These are phyloP conservation scores for Actinia tenebrosa DNA, from an alignment of 64 coral and sea anemone species.

Conservation along the genomic window DNA sequence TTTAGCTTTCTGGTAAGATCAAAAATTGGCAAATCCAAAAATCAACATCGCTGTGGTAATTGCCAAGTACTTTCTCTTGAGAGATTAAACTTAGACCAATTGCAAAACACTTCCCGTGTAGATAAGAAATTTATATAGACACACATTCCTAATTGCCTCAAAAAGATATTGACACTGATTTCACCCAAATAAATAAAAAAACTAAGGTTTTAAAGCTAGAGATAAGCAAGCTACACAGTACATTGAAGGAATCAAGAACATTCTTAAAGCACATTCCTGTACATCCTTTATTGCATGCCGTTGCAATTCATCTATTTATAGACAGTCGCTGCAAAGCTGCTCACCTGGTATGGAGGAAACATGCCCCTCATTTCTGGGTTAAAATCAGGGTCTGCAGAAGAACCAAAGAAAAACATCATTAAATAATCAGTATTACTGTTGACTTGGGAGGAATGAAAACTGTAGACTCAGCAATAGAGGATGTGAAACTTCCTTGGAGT, in stretches of 20 bases:
- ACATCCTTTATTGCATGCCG: neutral
- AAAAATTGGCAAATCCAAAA: too few relatives aligned
- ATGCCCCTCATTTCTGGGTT: constrained; percentile 6
- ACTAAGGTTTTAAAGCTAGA: neutral
- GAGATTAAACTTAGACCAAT: neutral
- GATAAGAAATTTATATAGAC: neutral
- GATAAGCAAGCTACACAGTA: neutral
- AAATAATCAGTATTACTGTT: neutral
- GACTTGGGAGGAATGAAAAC: neutral
- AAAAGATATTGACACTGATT: neutral
- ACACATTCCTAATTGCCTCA: neutral
- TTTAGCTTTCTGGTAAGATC: too few relatives aligned
- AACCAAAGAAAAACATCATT: neutral
- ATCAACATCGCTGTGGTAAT: too few relatives aligned
- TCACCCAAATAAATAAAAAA: neutral
- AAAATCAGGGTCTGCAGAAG: neutral
- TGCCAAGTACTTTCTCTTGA: neutral
- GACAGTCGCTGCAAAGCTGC: neutral
- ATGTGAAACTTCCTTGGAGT: neutral
- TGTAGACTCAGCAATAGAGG: neutral
- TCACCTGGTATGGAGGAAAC: neutral
- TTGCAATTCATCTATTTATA: constrained; percentile 5
- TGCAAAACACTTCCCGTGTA: too few relatives aligned
- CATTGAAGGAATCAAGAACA: neutral
- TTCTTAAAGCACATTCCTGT: neutral